phyloP scores from a whole-genome alignment of 2,113 vertebrate genomes.

The Podocnemis expansa region DNA sequence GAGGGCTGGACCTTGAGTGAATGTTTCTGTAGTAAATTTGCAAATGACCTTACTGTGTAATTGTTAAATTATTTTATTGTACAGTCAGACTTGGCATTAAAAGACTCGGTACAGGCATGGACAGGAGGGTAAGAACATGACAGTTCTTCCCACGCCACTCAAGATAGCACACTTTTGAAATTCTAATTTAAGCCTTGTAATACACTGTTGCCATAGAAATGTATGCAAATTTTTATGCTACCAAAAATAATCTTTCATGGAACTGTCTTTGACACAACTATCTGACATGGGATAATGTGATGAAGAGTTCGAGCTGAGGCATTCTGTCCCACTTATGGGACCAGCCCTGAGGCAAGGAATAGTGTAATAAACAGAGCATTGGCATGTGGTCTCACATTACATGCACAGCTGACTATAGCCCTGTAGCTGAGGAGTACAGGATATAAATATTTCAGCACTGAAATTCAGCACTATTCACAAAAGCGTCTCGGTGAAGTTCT shows the following conservation, averaged over 20 bases:
- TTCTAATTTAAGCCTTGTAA: constrained; percentile 81
- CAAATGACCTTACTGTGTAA: constrained; percentile 30
- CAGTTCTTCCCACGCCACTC: constrained; percentile 79
- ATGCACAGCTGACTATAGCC: constrained; percentile 31
- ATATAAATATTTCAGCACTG: not conserved
- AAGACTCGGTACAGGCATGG: constrained; percentile 57
- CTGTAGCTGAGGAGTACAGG: not conserved
- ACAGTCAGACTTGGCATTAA: constrained; percentile 55
- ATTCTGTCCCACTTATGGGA: constrained; percentile 43
- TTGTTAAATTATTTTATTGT: constrained; percentile 57
- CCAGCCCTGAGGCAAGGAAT: not conserved
- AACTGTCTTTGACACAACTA: constrained; percentile 55
- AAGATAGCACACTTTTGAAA: constrained; percentile 80
- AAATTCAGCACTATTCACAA: not conserved
- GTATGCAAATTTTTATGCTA: constrained; percentile 77
- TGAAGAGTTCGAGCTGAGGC: constrained; percentile 8
- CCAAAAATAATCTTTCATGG: constrained; percentile 67
- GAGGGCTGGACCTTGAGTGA: constrained; percentile 2
- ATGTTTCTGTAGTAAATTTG: constrained; percentile 31
- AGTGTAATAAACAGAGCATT: not conserved
- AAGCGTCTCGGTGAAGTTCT: not conserved
- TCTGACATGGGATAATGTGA: constrained; percentile 34
- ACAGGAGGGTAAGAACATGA: constrained; percentile 71
- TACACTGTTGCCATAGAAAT: constrained; percentile 85
- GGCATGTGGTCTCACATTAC: not conserved